These are phyloP conservation scores for Rhabdomys dilectus DNA, from an alignment of 2,113 vertebrate genomes.

Conservation along the genomic window DNA sequence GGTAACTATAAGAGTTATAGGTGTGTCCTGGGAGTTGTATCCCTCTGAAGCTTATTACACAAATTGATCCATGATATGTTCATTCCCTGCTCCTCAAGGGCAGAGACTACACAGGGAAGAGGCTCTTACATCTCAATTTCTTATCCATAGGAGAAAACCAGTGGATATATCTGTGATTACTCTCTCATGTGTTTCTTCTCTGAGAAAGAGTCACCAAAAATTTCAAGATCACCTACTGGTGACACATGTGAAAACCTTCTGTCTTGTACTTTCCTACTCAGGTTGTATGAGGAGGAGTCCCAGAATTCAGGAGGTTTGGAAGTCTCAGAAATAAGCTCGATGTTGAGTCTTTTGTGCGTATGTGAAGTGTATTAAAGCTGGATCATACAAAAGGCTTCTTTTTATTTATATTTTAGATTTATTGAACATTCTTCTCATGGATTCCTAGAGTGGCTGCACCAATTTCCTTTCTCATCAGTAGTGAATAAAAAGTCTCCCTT, in stretches of 20 bases:
- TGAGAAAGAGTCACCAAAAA: not conserved
- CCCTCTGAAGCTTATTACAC: constrained; percentile 50
- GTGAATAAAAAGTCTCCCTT: not conserved
- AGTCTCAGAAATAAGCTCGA: not conserved
- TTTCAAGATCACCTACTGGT: not conserved
- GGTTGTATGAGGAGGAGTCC: not conserved
- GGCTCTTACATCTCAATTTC: not conserved
- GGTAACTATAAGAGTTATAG: not conserved
- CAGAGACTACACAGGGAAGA: not conserved
- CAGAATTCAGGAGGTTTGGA: not conserved
- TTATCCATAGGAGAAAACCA: not conserved
- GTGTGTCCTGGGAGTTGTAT: not conserved
- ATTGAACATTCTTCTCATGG: not conserved
- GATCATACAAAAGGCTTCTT: not conserved
- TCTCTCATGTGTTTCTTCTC: not conserved
- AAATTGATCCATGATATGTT: constrained; percentile 19
- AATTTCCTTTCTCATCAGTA: not conserved
- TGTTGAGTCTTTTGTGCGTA: not conserved
- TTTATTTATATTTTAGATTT: not conserved
- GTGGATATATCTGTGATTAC: not conserved
- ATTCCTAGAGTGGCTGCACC: not conserved
- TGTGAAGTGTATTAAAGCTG: not conserved
- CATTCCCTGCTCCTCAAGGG: not conserved
- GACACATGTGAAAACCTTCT: not conserved
- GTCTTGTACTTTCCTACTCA: not conserved